Conservation (phyloP, 2,888 invertebrate species). For the Villa cingulata region DNA sequence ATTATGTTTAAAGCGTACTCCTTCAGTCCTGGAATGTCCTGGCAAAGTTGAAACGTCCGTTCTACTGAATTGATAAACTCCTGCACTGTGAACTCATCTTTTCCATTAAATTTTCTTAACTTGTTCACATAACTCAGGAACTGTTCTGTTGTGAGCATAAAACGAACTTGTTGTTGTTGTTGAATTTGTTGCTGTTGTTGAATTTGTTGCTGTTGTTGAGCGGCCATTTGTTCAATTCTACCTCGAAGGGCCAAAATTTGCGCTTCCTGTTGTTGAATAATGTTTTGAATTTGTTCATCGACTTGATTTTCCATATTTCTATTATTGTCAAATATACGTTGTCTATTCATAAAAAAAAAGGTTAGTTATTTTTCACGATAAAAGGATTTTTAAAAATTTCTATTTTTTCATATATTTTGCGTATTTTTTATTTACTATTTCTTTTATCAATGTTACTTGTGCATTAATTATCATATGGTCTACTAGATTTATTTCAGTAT, state of each 20-base stretch:
- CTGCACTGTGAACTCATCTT: neutral
- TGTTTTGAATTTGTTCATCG: neutral
- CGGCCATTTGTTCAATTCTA: neutral
- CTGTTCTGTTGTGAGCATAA: neutral
- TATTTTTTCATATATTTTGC: no score
- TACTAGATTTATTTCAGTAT: no score
- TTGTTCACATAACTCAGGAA: conserved; percentile 1
- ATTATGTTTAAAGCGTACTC: neutral
- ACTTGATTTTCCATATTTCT: neutral
- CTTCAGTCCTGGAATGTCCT: neutral
- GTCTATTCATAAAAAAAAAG: neutral
- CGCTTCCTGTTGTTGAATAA: neutral
- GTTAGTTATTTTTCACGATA: no score
- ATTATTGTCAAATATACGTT: neutral
- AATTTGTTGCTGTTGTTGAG: neutral
- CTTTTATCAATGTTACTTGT: no score
- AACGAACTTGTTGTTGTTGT: no score
- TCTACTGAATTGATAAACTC: neutral
- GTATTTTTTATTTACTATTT: no score
- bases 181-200: neutral
- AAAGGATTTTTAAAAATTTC: no score
- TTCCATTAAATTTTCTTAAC: neutral
- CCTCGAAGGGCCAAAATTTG: neutral
- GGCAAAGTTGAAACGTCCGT: neutral
- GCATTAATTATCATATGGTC: no score